phyloP scores from a whole-genome alignment of 92 coral and sea anemone species.

The Umimayanthus chanpuru region DNA sequence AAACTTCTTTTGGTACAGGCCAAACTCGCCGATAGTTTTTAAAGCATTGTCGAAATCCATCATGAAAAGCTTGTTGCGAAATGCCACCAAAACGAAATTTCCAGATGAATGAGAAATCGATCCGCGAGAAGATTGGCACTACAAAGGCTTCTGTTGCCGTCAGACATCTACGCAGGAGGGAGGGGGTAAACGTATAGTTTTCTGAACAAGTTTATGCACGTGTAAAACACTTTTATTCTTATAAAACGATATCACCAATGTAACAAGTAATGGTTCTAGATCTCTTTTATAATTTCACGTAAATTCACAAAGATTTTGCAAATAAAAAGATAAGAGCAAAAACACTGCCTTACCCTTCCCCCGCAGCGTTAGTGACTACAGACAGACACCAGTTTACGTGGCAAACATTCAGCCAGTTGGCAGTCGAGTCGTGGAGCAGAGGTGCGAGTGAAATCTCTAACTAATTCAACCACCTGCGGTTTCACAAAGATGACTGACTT shows the following conservation, averaged over 20 bases:
- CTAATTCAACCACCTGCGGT: too few species aligned
- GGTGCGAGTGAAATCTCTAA: background rate
- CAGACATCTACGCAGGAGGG: background rate
- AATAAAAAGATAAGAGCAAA: background rate
- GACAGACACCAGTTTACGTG: background rate
- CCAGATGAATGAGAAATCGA: background rate
- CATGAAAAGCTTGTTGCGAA: constrained; percentile 3
- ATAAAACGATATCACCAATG: background rate
- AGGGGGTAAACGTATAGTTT: background rate
- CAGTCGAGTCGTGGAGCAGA: too few species aligned
- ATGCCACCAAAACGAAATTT: background rate
- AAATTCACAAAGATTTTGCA: background rate
- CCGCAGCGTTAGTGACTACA: too few species aligned
- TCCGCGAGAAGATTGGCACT: constrained; percentile 22
- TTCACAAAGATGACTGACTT: constrained; percentile 51
- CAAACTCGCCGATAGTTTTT: constrained; percentile 80
- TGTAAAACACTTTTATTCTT: background rate
- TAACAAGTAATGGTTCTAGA: background rate
- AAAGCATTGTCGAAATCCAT: constrained; percentile 84
- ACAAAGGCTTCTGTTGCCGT: background rate
- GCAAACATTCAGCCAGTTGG: background rate
- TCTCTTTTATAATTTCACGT: too few species aligned
- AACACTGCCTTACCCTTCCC: background rate
- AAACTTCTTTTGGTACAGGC: constrained; percentile 71
- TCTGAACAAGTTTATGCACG: background rate